Evolutionary conservation across 1,140 invertebrate genomes (phyloP), one percentile per base, ranked within the genome.

Genomic region (Oedothorax gibbosus): DNA sequence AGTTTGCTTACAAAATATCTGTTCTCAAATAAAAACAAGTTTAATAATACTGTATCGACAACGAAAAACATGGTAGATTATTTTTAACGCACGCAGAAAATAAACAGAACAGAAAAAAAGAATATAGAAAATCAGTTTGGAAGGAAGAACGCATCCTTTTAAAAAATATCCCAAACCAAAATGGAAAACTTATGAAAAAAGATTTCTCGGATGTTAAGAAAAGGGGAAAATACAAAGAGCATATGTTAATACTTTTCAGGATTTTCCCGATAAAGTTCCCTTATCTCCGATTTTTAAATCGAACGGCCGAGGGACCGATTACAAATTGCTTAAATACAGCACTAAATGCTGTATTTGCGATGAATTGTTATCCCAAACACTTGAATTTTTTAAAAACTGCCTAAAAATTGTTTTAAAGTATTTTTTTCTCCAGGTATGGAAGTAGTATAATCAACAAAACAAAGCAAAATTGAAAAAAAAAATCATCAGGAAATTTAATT

Each of bases 241-340:
- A 84, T 69, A 76, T 84, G 81, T 84, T 84, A 84, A 84, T 84
- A 84, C 81, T 53, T 84, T 84, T 64, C 81, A 53, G 60, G 72
- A 75, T 75, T 84, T 81, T 82, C 66, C 51, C 81, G 81, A 84
- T 84, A 76, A 75, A 71, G 60, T 62, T 66, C 51, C 57, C 60
- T 72, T 84, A 84, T 75, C 76, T 72, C 76, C 57, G 60, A 62
- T 75, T 84, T 84, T 81, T 84, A 68, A 84, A 84, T 84, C 81
- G 60, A 84, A 75, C 12, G 35, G 11, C 72, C 18, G 11, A 15
- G 81, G 81, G 81, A 75, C n/a, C n/a, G 14, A 35, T n/a, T 68
- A 73, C 49, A 84, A 76, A 84, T 66, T 76, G 21, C 50, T 11
- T 12, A 18, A 62, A 62, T 35, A 5, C 35, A 35, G 35, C n/a